Conservation (phyloP, 2,113 vertebrate genomes). For the Aix galericulata region DNA sequence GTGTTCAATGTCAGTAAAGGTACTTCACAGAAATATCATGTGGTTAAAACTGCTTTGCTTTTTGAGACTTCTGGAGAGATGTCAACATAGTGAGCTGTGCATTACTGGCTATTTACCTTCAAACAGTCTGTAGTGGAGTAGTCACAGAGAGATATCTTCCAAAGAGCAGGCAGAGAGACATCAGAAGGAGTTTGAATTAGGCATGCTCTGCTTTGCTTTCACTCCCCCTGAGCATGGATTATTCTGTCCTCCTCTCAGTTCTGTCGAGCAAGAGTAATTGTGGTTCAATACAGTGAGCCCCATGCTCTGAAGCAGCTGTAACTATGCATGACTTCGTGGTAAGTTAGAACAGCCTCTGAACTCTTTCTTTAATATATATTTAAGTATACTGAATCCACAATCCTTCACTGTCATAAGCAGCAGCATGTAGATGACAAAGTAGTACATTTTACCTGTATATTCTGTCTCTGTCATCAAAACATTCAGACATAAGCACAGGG, state of each 20-base stretch:
- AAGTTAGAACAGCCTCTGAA: background rate
- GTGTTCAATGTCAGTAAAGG: background rate
- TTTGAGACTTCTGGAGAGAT: background rate
- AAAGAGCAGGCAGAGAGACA: background rate
- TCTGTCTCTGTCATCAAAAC: background rate
- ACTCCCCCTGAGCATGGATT: no score
- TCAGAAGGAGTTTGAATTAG: background rate
- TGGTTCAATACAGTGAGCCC: background rate
- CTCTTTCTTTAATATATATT: background rate
- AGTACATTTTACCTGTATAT: background rate
- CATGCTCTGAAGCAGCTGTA: background rate
- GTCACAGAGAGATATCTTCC: background rate
- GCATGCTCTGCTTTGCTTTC: background rate
- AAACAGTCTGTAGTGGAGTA: background rate
- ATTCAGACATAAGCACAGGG: background rate
- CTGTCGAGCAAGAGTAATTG: background rate
- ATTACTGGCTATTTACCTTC: background rate
- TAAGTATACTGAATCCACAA: background rate
- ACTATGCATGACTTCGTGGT: background rate
- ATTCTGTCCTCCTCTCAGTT: background rate
- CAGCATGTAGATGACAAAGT: background rate
- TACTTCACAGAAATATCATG: background rate
- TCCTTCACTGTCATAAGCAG: background rate
- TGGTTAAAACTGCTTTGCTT: background rate
- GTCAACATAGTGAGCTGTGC: background rate